Base-by-base conservation (phyloP, 2,797 vertebrate species). In the Sphenodon punctatus region DNA sequence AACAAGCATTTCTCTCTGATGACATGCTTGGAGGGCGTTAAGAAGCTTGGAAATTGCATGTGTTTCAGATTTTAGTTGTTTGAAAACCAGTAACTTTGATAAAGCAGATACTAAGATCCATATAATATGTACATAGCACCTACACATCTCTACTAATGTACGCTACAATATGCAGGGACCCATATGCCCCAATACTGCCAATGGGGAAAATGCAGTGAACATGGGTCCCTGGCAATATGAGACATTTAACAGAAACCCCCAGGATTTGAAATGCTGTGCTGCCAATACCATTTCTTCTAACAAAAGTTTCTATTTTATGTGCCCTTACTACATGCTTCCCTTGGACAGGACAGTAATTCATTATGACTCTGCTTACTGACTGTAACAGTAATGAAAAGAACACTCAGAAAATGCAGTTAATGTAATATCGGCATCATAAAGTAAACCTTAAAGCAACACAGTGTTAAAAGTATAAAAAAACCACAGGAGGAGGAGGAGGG, bases 301-400 rank as follows among this genome's bases (percentile, higher is more conserved):
- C n/a, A 75, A 80, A 10, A 60, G 46, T 11, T 46, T 76, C 36
- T 25, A 66, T 58, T 91, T 53, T 88, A 75, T 39, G 79, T 64
- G 72, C 5, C 0, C 51, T 6, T 81, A 83, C 48, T 78, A 79
- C 75, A 73, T 13, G 41, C 77, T 68, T 30, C 84, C 74, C 67
- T 81, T 46, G 78, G 41, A 49, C 10, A n/a, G n/a, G n/a, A n/a
- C n/a, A 45, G 64, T 65, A 69, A 10, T 27, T 20, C 67, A 55
- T 70, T 75, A 75, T 82, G 64, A 79, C 34, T 78, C 59, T 53
- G 46, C 10, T 12, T 23, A 58, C 38, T 45, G 34, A 78, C 45
- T 10, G 67, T 25, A 64, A 15, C 59, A 67, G 36, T 80, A 64
- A 55, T 39, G 20, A 42, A 75, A 78, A 48, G 23, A 67, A 20